These are phyloP conservation scores for Hypomecis atomaria DNA, from an alignment of 2,888 invertebrate genomes.

Conservation along the genomic window DNA sequence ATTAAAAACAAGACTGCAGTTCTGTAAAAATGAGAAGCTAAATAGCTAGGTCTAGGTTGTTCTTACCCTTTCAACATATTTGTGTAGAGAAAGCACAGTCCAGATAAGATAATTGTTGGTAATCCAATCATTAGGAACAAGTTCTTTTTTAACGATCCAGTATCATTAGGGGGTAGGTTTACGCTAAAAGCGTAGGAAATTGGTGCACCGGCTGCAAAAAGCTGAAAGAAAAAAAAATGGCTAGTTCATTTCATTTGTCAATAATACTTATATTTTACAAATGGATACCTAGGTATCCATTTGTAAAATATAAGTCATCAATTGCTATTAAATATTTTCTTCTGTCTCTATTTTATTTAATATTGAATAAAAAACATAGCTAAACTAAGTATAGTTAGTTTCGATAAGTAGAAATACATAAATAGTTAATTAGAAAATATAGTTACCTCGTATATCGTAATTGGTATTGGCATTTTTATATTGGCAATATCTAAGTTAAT, in stretches of 20 bases:
- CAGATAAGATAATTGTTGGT: constrained; percentile 67
- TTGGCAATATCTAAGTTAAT: constrained; percentile 77
- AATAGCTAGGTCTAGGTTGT: too few relatives aligned
- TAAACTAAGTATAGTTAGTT: too few relatives aligned
- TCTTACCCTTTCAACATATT: constrained; percentile 78
- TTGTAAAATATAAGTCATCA: too few relatives aligned
- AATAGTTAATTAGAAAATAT: constrained; percentile 29
- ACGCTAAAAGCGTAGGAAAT: constrained; percentile 76
- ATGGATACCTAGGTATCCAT: too few relatives aligned
- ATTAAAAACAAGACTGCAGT: too few relatives aligned
- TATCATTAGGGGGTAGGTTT: constrained; percentile 64
- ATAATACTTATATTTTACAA: too few relatives aligned
- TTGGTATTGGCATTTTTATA: constrained; percentile 75
- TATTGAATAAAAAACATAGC: too few relatives aligned
- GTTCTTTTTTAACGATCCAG: constrained; percentile 64
- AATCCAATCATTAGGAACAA: constrained; percentile 68
- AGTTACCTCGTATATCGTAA: constrained; percentile 76
- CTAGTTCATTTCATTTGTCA: too few relatives aligned
- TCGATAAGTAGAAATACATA: background rate
- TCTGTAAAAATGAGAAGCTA: too few relatives aligned
- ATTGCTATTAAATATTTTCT: too few relatives aligned
- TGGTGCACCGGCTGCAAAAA: constrained; percentile 78
- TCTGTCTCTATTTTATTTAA: too few relatives aligned
- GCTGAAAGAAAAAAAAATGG: constrained; percentile 52
- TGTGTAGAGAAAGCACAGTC: constrained; percentile 75